Conservation (phyloP, 2,888 invertebrate genomes). For the Zygogramma bicolorata region DNA sequence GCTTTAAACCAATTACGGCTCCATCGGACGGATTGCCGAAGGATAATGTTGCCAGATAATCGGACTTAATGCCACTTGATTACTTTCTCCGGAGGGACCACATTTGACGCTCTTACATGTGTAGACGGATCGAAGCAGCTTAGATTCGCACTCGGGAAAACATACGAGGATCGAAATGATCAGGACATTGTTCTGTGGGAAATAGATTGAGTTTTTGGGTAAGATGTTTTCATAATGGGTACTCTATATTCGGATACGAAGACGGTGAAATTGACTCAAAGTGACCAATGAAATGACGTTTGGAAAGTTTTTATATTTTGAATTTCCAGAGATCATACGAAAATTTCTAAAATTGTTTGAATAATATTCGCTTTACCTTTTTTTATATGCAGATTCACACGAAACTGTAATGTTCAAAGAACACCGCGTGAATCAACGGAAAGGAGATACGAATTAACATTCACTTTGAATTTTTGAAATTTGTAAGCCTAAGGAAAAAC, state of each 20-base stretch:
- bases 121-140: conserved; percentile 21
- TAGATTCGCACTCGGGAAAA: background rate
- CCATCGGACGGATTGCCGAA: background rate
- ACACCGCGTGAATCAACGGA: too few relatives aligned
- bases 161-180: background rate
- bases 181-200: background rate
- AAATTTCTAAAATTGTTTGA: too few relatives aligned
- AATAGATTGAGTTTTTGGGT: background rate
- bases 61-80: conserved; percentile 43
- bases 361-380: too few relatives aligned
- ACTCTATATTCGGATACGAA: background rate
- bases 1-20: conserved; percentile 4
- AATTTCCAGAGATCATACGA: too few relatives aligned
- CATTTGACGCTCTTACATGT: conserved; percentile 36
- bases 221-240: background rate
- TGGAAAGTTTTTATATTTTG: too few relatives aligned
- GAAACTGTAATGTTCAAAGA: too few relatives aligned
- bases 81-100: conserved; percentile 36
- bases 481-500: too few relatives aligned
- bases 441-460: too few relatives aligned
- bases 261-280: too few relatives aligned
- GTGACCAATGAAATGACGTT: too few relatives aligned
- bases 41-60: conserved; percentile 43
- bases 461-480: too few relatives aligned
- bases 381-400: too few relatives aligned